Evolutionary conservation across 1,140 invertebrate species (phyloP).

Genomic region (Aphaenogaster rudis): DNA sequence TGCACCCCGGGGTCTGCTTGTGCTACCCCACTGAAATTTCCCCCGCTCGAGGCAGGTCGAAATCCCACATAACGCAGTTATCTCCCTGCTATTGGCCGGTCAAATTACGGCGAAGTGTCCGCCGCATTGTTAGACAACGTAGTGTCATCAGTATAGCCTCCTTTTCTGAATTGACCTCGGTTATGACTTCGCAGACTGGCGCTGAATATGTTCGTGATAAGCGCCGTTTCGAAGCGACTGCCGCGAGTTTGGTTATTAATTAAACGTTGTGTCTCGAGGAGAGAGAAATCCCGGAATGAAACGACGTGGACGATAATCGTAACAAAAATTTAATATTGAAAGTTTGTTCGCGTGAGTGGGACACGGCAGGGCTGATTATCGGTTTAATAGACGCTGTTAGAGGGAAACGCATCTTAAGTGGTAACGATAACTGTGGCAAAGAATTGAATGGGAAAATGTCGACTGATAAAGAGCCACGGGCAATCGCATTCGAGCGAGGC

Average conservation of each 20-base stretch:
- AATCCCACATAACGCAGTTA: conserved; percentile 69
- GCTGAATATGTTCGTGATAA: conserved; percentile 43
- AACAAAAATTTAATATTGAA: conserved; percentile 30
- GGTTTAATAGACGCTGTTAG: conserved; percentile 11
- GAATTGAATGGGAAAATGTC: conserved; percentile 44
- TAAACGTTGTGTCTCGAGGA: conserved; percentile 17
- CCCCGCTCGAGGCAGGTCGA: background rate
- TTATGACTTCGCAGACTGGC: conserved; percentile 22
- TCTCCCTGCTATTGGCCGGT: conserved; percentile 47
- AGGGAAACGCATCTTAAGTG: conserved; percentile 34
- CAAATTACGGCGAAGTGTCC: conserved; percentile 59
- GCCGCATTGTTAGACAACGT: conserved; percentile 46
- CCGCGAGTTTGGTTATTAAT: conserved; percentile 48
- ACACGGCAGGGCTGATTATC: background rate
- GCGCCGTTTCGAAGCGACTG: background rate
- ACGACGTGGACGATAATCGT: background rate
- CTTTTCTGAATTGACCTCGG: conserved; percentile 62
- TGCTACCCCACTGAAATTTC: conserved; percentile 66
- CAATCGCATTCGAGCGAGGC: background rate
- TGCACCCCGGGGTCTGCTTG: conserved; percentile 59
- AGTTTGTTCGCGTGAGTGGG: conserved; percentile 34
- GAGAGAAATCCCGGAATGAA: background rate
- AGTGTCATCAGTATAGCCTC: background rate
- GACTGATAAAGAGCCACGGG: conserved; percentile 42
- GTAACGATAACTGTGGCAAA: background rate